Base-by-base conservation (phyloP, 1,140 invertebrate species). In the Cotesia typhae region DNA sequence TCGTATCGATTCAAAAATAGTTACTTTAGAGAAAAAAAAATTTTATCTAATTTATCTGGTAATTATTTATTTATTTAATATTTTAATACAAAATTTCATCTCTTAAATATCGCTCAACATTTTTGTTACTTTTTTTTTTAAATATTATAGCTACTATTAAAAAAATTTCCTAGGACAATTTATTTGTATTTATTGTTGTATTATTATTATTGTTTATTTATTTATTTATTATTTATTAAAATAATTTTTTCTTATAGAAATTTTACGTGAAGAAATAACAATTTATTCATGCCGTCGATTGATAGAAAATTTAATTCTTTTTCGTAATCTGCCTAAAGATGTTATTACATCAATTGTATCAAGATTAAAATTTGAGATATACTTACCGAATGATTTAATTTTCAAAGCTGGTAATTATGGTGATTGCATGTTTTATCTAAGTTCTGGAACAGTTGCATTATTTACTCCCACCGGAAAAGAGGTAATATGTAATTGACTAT, bases 341-440 rank as follows among this genome's bases (percentile, higher is more conserved):
- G 9, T 79, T 4, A 70, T 86, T 0, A 75, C 73, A 6, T 73
- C 73, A 0, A 84, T 87, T 55, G 73, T 85, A 1, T 74, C 74
- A 0, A 76, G 73, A 55, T 72, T 87, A 20, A 86, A 81, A 57
- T 81, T 83, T 6, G 84, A 86, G 70, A 69, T 86, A 6, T 85
- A 85, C 73, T 73, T 87, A 37, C 80, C 78, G 0, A 82, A 84
- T 52, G 85, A 87, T 38, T 74, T 82, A 4, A 89, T 91, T 14
- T 80, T 89, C 3, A 88, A 88, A 77, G 88, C 89, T 3, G 89
- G 88, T 0, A 83, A 85, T 10, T 78, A 84, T 9, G 89, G 89
- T 7, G 88, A 90, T 53, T 90, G 87, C 73, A 90, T 91, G 89
- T 91, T 87, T 75, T 90, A 91, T 71, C 80, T 91, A 9, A 84